phyloP scores from a whole-genome alignment of 2,797 vertebrate genomes.

The Morelia viridis region DNA sequence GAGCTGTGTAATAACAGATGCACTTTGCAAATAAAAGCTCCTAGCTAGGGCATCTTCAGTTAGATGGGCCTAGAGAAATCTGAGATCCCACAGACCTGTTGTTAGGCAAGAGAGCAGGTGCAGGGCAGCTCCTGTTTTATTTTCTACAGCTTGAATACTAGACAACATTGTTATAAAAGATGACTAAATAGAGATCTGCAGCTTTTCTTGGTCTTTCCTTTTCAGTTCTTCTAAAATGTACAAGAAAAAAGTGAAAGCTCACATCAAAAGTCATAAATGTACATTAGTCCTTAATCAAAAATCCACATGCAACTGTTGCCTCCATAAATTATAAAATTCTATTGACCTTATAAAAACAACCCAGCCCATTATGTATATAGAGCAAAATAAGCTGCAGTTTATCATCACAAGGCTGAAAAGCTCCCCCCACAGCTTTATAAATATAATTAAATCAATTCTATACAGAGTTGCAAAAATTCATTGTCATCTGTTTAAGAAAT shows the following conservation, averaged over 20 bases:
- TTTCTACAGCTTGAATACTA: background rate
- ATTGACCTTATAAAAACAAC: constrained; percentile 56
- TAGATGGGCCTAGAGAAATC: background rate
- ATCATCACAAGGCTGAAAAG: constrained; percentile 60
- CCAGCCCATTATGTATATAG: constrained; percentile 21
- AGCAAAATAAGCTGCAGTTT: constrained; percentile 32
- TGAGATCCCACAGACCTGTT: background rate
- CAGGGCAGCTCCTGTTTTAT: background rate
- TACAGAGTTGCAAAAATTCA: constrained; percentile 36
- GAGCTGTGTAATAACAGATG: background rate
- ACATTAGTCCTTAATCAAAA: constrained; percentile 53
- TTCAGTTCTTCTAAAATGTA: background rate
- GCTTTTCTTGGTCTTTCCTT: background rate
- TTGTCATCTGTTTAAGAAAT: constrained; percentile 27
- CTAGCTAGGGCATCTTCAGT: background rate
- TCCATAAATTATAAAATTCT: constrained; percentile 54
- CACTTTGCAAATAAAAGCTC: background rate
- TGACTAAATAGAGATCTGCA: background rate
- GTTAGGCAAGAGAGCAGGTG: background rate
- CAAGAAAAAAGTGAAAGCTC: background rate
- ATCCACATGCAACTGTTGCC: constrained; percentile 37
- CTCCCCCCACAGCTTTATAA: constrained; percentile 53
- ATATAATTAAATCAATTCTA: constrained; percentile 62
- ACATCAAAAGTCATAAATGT: constrained; percentile 44
- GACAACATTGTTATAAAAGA: background rate